phyloP scores from a whole-genome alignment of 1,140 invertebrate genomes.

The Nasonia vitripennis region DNA sequence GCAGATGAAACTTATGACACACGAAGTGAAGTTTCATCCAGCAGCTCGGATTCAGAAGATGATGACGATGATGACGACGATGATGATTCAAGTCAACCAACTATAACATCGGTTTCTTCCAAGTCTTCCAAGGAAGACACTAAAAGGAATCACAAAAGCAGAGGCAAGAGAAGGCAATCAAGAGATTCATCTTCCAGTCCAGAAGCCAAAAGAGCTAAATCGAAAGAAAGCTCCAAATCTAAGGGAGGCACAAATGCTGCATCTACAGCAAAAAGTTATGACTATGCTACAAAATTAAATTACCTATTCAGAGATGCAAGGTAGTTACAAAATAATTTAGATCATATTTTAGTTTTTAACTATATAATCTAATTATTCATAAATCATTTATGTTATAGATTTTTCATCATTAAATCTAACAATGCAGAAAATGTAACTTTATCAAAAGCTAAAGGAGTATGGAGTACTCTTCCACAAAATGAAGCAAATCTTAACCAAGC shows the following conservation, averaged over 20 bases:
- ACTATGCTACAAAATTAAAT: constrained; percentile 93
- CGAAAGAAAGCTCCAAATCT: constrained; percentile 72
- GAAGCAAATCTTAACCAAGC: constrained; percentile 97
- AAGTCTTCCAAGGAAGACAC: constrained; percentile 77
- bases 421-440: constrained; percentile 97
- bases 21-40: constrained; percentile 86
- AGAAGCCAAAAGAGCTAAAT: constrained; percentile 73
- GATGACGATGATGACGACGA: constrained; percentile 58
- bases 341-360: not conserved
- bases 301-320: constrained; percentile 96
- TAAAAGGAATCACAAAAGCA: constrained; percentile 71
- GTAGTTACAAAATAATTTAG: constrained; percentile 52
- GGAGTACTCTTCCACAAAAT: constrained; percentile 98
- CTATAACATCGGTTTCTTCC: constrained; percentile 84
- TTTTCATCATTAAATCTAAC: constrained; percentile 98
- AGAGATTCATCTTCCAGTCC: constrained; percentile 73
- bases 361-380: constrained; percentile 17
- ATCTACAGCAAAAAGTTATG: constrained; percentile 81
- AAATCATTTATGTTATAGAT: constrained; percentile 70
- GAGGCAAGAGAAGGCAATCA: constrained; percentile 67
- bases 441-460: constrained; percentile 96
- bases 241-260: constrained; percentile 47
- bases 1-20: constrained; percentile 82
- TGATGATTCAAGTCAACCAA: constrained; percentile 79
- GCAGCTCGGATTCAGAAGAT: constrained; percentile 77